Percentiles rank a stretch among this genome's conserved stretches.
These are phyloP conservation scores for Aporophyla lueneburgensis DNA, from an alignment of 2,888 invertebrate genomes.

Conservation along the genomic window DNA sequence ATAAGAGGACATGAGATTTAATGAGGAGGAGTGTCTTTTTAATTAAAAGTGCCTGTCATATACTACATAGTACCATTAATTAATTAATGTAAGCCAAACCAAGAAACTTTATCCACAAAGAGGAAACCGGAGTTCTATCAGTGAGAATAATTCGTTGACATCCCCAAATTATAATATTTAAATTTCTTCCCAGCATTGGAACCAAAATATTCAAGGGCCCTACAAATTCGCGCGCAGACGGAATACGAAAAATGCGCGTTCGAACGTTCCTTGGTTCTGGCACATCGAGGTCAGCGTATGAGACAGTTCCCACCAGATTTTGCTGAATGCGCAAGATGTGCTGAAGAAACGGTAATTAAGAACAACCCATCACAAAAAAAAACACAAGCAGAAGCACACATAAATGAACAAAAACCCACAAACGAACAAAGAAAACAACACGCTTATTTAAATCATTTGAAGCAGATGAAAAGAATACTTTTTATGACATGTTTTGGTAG, in stretches of 20 bases:
- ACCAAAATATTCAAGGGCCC: constrained; percentile 82
- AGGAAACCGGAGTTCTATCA: background rate
- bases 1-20: background rate
- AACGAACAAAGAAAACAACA: no score
- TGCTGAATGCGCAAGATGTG: constrained; percentile 83
- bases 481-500: no score
- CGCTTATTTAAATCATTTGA: background rate
- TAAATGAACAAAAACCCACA: no score
- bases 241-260: constrained; percentile 87
- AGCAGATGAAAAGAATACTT: background rate
- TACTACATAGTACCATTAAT: background rate
- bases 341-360: constrained; percentile 79
- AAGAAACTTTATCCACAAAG: background rate
- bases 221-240: constrained; percentile 84
- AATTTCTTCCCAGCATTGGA: constrained; percentile 77
- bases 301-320: constrained; percentile 82
- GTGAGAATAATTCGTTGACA: background rate
- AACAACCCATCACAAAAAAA: no score
- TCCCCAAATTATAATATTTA: background rate
- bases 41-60: background rate
- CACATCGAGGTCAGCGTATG: constrained; percentile 78
- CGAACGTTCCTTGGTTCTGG: constrained; percentile 82
- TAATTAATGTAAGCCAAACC: background rate
- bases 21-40: background rate
- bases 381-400: no score